Base-by-base conservation (phyloP, 2,113 vertebrate genomes). In the Eulacestoma nigropectus region DNA sequence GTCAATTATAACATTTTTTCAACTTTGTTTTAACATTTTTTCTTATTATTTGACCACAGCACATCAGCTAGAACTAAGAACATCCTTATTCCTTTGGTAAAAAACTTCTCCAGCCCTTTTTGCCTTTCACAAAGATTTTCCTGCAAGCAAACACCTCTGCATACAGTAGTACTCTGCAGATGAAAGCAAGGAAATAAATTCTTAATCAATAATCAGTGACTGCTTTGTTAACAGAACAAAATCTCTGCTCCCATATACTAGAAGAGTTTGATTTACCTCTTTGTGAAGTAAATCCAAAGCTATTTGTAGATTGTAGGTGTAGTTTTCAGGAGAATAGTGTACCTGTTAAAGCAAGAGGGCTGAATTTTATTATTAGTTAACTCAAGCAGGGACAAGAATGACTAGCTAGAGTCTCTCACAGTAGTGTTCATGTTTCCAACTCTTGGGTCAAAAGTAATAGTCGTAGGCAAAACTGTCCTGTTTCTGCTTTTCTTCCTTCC, bases 281-380 rank as follows among this genome's bases (percentile, higher is more conserved):
- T 42, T 69, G 7, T 98, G 97, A 60, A 98, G 96, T 41, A 97
- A 85, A 73, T 98, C 98, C 97, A 98, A 90, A n/a, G 97, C 96
- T 68, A 27, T 30, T 78, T 85, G 74, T 18, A 98, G 23, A 79
- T 91, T 90, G 53, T 56, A 65, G 2, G 62, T 87, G 91, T 97
- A 98, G 82, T 98, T 97, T 77, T 98, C 89, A 35, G 98, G 96
- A 84, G 98, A 98, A 89, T 63, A 59, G 7, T 0, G 63, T 22
- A 5, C 29, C 98, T 98, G 92, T 55, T 22, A 89, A 92, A 92
- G 93, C 63, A 96, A 82, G 42, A 70, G 12, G 7, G 3, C 35
- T 87, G 23, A 29, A 39, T 57, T 88, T 32, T 44, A 25, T 87
- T 64, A 47, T 32, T 27, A 20, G 9, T 63, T 93, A 90, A 42